A percentile compares a stretch with the other conserved stretches of the same genome.
Evolutionary conservation across 2,888 invertebrate genomes (phyloP).

Genomic region (Aspidiotus rigidus): DNA sequence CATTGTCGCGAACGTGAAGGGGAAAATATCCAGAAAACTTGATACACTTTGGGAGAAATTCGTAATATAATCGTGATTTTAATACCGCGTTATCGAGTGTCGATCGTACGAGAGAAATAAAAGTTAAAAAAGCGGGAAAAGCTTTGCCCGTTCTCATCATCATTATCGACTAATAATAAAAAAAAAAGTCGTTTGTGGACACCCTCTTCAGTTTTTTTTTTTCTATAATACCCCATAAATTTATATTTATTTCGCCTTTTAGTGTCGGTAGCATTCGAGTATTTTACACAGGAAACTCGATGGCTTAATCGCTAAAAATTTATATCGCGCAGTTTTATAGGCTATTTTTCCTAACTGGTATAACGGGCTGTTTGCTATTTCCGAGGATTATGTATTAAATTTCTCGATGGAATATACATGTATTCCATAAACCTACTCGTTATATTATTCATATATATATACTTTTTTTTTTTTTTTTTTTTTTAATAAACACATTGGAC

Average conservation of each 20-base stretch:
- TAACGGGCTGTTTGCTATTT: neutral
- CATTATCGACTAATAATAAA: neutral
- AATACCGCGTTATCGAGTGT: too few species aligned
- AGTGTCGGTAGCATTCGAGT: neutral
- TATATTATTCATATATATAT: too few species aligned
- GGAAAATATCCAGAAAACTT: too few species aligned
- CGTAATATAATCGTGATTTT: too few species aligned
- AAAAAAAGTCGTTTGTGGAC: slow-evolving; percentile 1
- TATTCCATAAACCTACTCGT: too few species aligned
- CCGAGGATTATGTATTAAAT: neutral
- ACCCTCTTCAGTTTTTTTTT: neutral
- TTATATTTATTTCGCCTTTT: neutral
- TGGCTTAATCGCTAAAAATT: slow-evolving; percentile 2
- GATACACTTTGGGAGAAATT: too few species aligned
- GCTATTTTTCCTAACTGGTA: neutral
- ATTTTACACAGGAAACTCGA: neutral
- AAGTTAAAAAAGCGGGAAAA: neutral
- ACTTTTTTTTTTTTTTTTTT: neutral
- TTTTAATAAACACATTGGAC: neutral
- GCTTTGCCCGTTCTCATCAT: neutral
- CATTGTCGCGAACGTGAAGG: too few species aligned
- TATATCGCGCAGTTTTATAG: slow-evolving; percentile 1
- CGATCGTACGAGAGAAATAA: too few species aligned
- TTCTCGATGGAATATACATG: too few species aligned
- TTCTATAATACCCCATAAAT: neutral